These are phyloP conservation scores for Harpalus rufipes DNA, from an alignment of 2,888 invertebrate genomes.

Conservation along the genomic window DNA sequence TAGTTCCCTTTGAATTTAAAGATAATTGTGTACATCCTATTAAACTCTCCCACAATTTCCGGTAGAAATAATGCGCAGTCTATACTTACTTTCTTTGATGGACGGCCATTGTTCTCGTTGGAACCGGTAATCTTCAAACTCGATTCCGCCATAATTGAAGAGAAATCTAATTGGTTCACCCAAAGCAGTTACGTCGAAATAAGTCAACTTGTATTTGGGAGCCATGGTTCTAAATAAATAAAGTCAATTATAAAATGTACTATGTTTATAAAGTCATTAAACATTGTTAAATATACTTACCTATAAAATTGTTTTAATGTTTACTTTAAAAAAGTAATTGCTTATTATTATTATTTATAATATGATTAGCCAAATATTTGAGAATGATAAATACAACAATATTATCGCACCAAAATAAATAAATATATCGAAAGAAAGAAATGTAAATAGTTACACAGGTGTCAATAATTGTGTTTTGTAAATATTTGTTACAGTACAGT, in stretches of 20 bases:
- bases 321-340: too few species aligned
- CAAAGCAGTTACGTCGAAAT: conserved; percentile 82
- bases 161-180: conserved; percentile 83
- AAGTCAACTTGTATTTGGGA: conserved; percentile 80
- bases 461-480: too few species aligned
- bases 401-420: too few species aligned
- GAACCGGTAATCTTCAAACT: conserved; percentile 82
- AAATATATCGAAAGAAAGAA: too few species aligned
- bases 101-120: conserved; percentile 79
- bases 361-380: too few species aligned
- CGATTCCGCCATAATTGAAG: conserved; percentile 80
- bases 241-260: not conserved
- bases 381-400: too few species aligned
- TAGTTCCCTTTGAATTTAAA: too few species aligned
- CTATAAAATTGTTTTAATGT: too few species aligned
- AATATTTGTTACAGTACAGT: too few species aligned
- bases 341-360: too few species aligned
- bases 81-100: conserved; percentile 79
- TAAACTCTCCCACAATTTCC: not conserved
- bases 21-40: not conserved
- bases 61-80: not conserved
- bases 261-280: not conserved
- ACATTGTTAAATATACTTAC: not conserved
- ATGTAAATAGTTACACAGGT: too few species aligned
- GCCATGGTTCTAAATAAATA: conserved; percentile 70